phyloP scores from a whole-genome alignment of 2,797 vertebrate genomes.

The Gallirallus australis region DNA sequence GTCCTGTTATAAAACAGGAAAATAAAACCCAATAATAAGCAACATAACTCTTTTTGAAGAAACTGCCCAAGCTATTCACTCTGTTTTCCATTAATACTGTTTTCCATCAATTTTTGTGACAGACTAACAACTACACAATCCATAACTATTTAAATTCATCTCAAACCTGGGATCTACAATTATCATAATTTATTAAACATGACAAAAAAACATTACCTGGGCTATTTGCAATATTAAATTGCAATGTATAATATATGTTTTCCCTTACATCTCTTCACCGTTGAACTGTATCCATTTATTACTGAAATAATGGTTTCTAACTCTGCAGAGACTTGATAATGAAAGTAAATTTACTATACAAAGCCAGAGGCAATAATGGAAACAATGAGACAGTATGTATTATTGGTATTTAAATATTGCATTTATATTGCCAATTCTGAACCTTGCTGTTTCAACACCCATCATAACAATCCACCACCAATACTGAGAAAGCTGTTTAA shows the following conservation, averaged over 20 bases:
- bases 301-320: constrained; percentile 13
- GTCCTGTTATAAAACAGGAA: constrained; percentile 27
- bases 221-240: constrained; percentile 16
- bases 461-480: neutral
- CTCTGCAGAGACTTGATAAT: constrained; percentile 21
- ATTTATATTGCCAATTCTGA: neutral
- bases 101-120: neutral
- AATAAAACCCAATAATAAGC: constrained; percentile 13
- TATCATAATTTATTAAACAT: constrained; percentile 5
- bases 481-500: neutral
- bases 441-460: neutral
- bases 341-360: neutral
- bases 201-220: neutral
- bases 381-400: neutral
- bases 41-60: neutral
- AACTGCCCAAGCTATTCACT: neutral
- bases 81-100: neutral
- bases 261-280: constrained; percentile 28
- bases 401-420: neutral
- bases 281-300: constrained; percentile 10
- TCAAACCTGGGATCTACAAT: neutral
- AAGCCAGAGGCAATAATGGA: neutral
- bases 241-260: neutral
- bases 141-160: constrained; percentile 5
- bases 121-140: neutral